phyloP scores from a whole-genome alignment of 2,797 vertebrate genomes.

The Sciaenops ocellatus region DNA sequence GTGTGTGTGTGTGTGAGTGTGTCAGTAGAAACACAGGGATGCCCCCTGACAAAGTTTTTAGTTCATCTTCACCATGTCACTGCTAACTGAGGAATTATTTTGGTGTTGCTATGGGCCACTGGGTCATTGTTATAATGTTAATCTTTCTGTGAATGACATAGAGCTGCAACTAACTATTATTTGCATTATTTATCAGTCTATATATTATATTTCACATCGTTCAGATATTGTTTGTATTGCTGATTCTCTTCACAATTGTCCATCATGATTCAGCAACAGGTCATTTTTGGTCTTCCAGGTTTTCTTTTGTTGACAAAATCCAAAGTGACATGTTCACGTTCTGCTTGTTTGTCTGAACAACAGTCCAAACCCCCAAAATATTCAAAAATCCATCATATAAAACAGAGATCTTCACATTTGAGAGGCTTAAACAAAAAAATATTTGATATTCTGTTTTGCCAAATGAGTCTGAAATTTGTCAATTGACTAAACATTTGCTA shows the following conservation, averaged over 20 bases:
- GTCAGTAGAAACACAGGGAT: constrained; percentile 10
- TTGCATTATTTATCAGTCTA: not conserved
- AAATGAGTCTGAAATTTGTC: not conserved
- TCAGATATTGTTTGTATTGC: not conserved
- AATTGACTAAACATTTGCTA: not conserved
- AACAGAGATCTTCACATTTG: not conserved
- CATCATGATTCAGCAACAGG: not conserved
- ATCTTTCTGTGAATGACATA: not conserved
- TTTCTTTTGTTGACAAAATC: not conserved
- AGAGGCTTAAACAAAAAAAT: not conserved
- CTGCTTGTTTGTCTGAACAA: not conserved
- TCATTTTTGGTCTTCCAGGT: not conserved
- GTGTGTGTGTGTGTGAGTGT: constrained; percentile 33
- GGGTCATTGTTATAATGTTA: not conserved
- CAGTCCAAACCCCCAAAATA: not conserved
- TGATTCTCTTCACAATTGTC: not conserved
- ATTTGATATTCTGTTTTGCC: not conserved
- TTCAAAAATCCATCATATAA: not conserved
- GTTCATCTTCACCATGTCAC: constrained; percentile 61
- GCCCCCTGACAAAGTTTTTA: constrained; percentile 32
- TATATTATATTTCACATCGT: not conserved
- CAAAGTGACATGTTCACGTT: not conserved
- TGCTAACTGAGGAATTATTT: constrained; percentile 55
- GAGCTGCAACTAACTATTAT: not conserved
- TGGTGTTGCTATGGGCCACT: constrained; percentile 20